Percentiles rank a stretch among this genome's conserved stretches.
phyloP scores from a whole-genome alignment of 2,797 vertebrate genomes.

The Heliangelus exortis region DNA sequence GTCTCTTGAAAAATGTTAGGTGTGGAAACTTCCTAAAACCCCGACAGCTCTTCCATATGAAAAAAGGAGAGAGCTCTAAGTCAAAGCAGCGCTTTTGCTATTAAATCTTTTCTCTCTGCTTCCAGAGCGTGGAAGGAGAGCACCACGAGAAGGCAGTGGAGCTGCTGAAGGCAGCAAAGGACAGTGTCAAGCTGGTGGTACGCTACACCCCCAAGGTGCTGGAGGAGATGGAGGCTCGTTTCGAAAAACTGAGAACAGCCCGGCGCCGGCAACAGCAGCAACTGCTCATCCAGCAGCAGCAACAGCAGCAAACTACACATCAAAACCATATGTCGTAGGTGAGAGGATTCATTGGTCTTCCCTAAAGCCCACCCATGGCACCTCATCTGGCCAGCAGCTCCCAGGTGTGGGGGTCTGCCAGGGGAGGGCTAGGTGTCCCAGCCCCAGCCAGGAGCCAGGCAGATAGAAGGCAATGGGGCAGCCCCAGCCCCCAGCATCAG shows the following conservation, averaged over 20 bases:
- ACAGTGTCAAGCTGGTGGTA: slow-evolving; percentile 97
- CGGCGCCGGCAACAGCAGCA: slow-evolving; percentile 97
- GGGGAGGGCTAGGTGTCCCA: background rate
- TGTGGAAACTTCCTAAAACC: background rate
- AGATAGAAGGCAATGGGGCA: accelerated
- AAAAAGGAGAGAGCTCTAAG: background rate
- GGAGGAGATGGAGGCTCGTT: slow-evolving; percentile 99
- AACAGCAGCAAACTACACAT: slow-evolving; percentile 89
- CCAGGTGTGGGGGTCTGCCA: background rate
- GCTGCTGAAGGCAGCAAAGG: slow-evolving; percentile 95
- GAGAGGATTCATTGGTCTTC: slow-evolving; percentile 86
- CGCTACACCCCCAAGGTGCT: slow-evolving; percentile 98
- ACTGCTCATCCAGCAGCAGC: slow-evolving; percentile 92
- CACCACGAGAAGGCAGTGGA: slow-evolving; percentile 98
- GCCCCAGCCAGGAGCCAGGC: background rate
- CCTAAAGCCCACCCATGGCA: background rate
- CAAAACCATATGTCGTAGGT: slow-evolving; percentile 99
- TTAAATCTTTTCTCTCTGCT: slow-evolving; percentile 1
- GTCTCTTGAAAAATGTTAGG: background rate
- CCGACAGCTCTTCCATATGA: background rate
- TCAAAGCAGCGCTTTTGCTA: background rate
- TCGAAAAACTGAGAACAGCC: slow-evolving; percentile 96
- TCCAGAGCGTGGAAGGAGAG: slow-evolving; percentile 96
- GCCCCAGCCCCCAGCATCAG: accelerated
- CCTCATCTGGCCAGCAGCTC: background rate